phyloP scores from a whole-genome alignment of 2,113 vertebrate species.

The Perca fluviatilis region DNA sequence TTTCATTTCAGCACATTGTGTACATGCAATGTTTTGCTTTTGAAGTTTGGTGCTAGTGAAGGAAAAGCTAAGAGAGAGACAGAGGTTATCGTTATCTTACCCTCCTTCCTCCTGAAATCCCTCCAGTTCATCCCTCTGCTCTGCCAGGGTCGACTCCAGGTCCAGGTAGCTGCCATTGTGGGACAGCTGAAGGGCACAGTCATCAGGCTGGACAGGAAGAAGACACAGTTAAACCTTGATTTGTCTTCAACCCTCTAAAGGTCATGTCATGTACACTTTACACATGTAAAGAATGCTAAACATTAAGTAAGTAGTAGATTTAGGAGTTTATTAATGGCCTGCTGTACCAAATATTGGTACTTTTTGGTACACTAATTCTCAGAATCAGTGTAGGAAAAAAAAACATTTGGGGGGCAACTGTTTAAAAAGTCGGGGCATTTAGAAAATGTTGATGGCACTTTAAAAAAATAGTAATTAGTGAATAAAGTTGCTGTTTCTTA shows the following conservation, averaged over 20 bases:
- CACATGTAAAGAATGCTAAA: neutral
- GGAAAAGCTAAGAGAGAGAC: neutral
- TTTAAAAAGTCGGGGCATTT: too few species aligned
- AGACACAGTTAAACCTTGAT: constrained; percentile 38
- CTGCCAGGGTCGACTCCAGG: constrained; percentile 94
- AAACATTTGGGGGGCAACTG: too few species aligned
- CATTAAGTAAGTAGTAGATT: neutral
- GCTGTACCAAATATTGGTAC: neutral
- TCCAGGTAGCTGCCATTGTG: constrained; percentile 97
- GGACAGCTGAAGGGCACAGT: constrained; percentile 95
- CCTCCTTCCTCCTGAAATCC: constrained; percentile 96
- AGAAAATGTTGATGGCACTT: too few species aligned
- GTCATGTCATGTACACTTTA: neutral
- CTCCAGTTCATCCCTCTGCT: constrained; percentile 95
- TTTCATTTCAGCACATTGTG: neutral
- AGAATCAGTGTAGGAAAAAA: too few species aligned
- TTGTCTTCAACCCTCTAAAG: neutral
- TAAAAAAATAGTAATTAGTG: too few species aligned
- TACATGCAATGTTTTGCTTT: neutral
- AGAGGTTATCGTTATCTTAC: constrained; percentile 84
- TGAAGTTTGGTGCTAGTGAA: neutral
- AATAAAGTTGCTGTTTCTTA: too few species aligned
- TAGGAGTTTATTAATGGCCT: neutral
- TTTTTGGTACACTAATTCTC: too few species aligned
- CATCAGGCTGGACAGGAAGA: constrained; percentile 89